These are phyloP conservation scores for Onychomys arenicola DNA, from an alignment of 2,797 vertebrate species.

Conservation along the genomic window DNA sequence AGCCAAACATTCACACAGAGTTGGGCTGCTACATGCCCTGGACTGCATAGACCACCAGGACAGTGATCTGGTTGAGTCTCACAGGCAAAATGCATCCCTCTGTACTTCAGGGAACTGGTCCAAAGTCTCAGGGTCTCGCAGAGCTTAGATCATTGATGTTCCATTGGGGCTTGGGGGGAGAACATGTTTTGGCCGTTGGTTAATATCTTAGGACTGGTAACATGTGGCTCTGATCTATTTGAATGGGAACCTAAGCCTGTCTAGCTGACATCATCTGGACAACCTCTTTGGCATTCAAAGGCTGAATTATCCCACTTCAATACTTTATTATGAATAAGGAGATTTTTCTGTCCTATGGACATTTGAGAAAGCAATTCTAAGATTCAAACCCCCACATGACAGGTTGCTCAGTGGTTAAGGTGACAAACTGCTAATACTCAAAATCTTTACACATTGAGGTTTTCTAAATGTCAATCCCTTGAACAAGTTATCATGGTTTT, in stretches of 20 bases:
- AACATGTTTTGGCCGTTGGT: constrained; percentile 8
- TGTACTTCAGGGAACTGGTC: constrained; percentile 17
- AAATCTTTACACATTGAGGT: neutral
- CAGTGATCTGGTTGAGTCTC: neutral
- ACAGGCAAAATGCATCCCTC: constrained; percentile 3
- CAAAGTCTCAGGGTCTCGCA: neutral
- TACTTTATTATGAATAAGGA: neutral
- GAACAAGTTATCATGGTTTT: neutral
- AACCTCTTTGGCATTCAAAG: neutral
- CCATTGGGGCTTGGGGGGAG: neutral
- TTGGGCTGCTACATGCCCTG: neutral
- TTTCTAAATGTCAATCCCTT: neutral
- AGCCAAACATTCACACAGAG: neutral
- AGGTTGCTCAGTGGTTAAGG: neutral
- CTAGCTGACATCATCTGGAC: constrained; percentile 57
- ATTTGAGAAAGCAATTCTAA: constrained; percentile 15
- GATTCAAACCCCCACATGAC: neutral
- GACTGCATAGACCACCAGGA: constrained; percentile 1
- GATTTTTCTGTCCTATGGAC: neutral
- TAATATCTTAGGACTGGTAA: constrained; percentile 47
- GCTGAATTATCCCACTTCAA: neutral
- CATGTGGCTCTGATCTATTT: constrained; percentile 65
- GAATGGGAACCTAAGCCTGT: constrained; percentile 5
- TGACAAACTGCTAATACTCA: neutral
- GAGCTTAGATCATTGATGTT: neutral